Conservation (phyloP, 2,888 invertebrate species). For the Tigriopus californicus region DNA sequence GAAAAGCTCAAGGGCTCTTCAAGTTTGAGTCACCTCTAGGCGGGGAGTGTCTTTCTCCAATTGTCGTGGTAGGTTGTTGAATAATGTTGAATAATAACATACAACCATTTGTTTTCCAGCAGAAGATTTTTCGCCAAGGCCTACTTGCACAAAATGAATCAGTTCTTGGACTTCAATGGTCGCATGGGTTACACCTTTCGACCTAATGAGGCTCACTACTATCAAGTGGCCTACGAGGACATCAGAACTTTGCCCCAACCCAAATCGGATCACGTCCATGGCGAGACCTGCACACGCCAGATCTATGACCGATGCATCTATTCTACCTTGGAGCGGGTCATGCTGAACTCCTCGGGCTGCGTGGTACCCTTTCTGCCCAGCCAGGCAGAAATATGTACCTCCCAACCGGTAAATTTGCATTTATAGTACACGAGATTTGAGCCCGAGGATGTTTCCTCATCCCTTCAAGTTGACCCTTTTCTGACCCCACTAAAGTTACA, state of each 20-base stretch:
- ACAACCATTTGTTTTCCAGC: neutral
- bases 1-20: too few species aligned
- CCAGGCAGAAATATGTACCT: neutral
- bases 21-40: too few species aligned
- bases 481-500: too few species aligned
- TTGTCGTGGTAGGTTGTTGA: too few species aligned
- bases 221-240: neutral
- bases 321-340: neutral
- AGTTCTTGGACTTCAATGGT: constrained; percentile 10
- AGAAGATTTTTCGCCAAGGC: neutral
- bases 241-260: neutral
- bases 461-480: too few species aligned
- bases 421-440: too few species aligned
- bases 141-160: constrained; percentile 4
- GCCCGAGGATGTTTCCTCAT: too few species aligned
- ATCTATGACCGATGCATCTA: constrained; percentile 11
- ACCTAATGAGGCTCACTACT: neutral
- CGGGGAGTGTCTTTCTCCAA: too few species aligned
- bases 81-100: too few species aligned
- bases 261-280: too few species aligned
- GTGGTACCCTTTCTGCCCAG: neutral
- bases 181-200: constrained; percentile 9
- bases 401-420: neutral
- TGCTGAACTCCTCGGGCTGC: neutral
- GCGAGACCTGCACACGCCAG: neutral